These are phyloP conservation scores for Gavia stellata DNA, from an alignment of 2,113 vertebrate genomes.

Conservation along the genomic window DNA sequence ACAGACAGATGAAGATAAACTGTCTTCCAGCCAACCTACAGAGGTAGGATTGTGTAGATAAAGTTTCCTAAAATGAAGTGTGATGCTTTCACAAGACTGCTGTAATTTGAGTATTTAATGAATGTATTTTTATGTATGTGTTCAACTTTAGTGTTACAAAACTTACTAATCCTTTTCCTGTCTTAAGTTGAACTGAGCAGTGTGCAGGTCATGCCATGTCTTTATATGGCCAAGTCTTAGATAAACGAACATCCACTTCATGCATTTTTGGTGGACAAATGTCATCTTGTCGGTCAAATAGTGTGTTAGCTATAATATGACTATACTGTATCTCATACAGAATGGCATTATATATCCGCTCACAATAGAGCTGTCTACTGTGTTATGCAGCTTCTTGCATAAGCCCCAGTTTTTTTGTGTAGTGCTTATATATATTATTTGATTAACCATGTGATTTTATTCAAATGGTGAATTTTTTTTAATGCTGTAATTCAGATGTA, in stretches of 20 bases:
- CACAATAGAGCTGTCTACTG: not conserved
- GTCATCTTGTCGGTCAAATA: not conserved
- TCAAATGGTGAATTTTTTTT: not conserved
- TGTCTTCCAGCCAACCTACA: slow-evolving; percentile 82
- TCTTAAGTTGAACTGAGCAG: not conserved
- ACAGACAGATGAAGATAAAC: slow-evolving; percentile 88
- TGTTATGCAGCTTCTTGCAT: not conserved
- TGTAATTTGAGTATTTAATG: not conserved
- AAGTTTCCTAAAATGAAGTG: not conserved
- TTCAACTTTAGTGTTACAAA: not conserved
- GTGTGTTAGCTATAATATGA: not conserved
- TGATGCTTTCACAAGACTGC: not conserved
- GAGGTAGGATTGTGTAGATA: slow-evolving; percentile 70
- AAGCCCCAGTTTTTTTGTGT: not conserved
- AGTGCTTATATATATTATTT: not conserved
- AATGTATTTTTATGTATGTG: not conserved
- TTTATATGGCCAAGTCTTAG: not conserved
- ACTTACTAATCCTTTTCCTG: not conserved
- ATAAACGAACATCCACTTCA: not conserved
- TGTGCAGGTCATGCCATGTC: not conserved
- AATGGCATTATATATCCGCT: not conserved
- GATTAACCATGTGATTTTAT: not conserved
- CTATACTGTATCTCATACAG: not conserved
- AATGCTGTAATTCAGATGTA: not conserved
- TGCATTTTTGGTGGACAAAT: not conserved